Evolutionary conservation across 2,888 invertebrate species (phyloP).

Genomic region (Priocnemis perturbator): DNA sequence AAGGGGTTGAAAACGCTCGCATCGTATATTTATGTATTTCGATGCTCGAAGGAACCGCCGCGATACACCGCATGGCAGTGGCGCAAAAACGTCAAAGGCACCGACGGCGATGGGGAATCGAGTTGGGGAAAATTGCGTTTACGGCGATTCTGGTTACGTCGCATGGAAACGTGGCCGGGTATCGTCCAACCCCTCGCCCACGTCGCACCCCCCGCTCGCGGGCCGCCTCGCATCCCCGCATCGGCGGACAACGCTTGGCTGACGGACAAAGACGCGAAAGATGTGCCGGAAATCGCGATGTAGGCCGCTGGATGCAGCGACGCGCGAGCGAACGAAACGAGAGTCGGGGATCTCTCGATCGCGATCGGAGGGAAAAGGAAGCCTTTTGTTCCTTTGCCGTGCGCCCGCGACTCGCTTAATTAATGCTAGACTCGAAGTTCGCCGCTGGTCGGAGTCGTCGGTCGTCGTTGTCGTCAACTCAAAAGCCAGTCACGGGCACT

Average conservation of each 20-base stretch:
- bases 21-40: no score
- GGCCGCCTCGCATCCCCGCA: background rate
- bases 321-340: conserved; percentile 32
- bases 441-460: conserved; percentile 23
- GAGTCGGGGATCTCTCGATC: conserved; percentile 12
- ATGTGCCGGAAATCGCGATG: conserved; percentile 22
- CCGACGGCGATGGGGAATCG: background rate
- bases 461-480: conserved; percentile 6
- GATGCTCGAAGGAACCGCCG: no score
- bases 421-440: conserved; percentile 44
- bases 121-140: conserved; percentile 16
- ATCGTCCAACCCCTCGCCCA: background rate
- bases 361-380: conserved; percentile 32
- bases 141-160: conserved; percentile 4
- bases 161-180: conserved; percentile 28
- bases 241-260: background rate
- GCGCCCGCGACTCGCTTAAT: conserved; percentile 39
- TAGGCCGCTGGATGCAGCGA: conserved; percentile 23
- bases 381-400: conserved; percentile 49
- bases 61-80: no score
- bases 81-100: no score
- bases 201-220: no score
- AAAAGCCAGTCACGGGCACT: conserved; percentile 15
- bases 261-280: conserved; percentile 23
- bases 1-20: no score